Conservation (phyloP, 1,140 invertebrate genomes). For the Vollenhovia emeryi region DNA sequence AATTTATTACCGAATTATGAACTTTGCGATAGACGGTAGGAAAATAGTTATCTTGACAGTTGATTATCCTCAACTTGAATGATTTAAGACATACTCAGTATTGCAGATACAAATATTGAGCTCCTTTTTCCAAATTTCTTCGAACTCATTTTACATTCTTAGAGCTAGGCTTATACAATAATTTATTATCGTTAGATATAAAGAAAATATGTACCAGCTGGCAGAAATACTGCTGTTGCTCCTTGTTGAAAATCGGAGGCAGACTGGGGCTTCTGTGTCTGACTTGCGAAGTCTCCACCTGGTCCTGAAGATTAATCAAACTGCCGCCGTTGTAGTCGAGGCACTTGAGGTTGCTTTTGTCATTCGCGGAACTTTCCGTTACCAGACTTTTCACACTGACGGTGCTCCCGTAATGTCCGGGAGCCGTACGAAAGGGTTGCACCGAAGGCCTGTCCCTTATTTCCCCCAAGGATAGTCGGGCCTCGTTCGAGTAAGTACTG, state of each 20-base stretch:
- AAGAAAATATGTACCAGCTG: constrained; percentile 60
- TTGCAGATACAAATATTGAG: background rate
- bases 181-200: constrained; percentile 3
- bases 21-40: background rate
- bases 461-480: constrained; percentile 72
- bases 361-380: constrained; percentile 66
- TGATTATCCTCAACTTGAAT: background rate
- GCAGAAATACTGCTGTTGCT: constrained; percentile 74
- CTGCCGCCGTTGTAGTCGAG: constrained; percentile 75
- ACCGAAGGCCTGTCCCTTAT: constrained; percentile 65
- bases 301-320: constrained; percentile 77
- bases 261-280: constrained; percentile 86
- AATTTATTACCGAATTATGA: background rate
- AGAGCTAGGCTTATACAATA: background rate
- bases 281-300: constrained; percentile 68
- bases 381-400: constrained; percentile 75
- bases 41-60: background rate
- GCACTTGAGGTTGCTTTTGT: constrained; percentile 69
- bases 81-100: background rate
- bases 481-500: constrained; percentile 66
- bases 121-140: background rate
- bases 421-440: constrained; percentile 70
- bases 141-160: background rate
- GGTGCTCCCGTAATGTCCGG: constrained; percentile 76
- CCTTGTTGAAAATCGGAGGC: constrained; percentile 86